A percentile compares a stretch with the other conserved stretches of the same genome.
Conservation (phyloP, 2,888 invertebrate species). For the Acanthosepion lycidas region DNA sequence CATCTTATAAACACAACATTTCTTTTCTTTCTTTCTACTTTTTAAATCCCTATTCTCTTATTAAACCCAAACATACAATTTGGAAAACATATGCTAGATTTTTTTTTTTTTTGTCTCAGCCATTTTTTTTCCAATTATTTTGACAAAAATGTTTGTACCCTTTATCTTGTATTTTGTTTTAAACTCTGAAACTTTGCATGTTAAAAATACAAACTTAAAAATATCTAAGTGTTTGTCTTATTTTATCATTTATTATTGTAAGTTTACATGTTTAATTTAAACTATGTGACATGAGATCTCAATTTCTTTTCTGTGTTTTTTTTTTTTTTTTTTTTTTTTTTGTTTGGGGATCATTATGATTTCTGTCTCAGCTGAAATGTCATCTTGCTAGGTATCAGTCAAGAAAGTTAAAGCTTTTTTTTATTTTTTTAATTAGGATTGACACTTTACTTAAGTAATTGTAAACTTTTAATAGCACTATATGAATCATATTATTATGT, state of each 20-base stretch:
- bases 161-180: constrained; percentile 14
- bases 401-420: not conserved
- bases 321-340: not conserved
- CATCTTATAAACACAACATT: not conserved
- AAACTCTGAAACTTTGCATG: constrained; percentile 33
- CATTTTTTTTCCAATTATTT: not conserved
- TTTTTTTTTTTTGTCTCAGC: not conserved
- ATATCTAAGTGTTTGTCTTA: not conserved
- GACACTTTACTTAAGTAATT: no score
- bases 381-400: not conserved
- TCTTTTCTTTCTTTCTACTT: not conserved
- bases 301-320: not conserved
- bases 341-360: not conserved
- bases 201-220: constrained; percentile 17
- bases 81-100: not conserved
- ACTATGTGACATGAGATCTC: not conserved
- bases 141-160: not conserved
- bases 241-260: not conserved
- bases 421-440: no score
- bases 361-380: not conserved
- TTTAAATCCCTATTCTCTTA: not conserved
- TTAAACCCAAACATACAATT: not conserved
- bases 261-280: not conserved
- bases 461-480: no score
- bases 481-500: no score